Conservation (phyloP, 1,140 invertebrate genomes). For the Panonychus citri region DNA sequence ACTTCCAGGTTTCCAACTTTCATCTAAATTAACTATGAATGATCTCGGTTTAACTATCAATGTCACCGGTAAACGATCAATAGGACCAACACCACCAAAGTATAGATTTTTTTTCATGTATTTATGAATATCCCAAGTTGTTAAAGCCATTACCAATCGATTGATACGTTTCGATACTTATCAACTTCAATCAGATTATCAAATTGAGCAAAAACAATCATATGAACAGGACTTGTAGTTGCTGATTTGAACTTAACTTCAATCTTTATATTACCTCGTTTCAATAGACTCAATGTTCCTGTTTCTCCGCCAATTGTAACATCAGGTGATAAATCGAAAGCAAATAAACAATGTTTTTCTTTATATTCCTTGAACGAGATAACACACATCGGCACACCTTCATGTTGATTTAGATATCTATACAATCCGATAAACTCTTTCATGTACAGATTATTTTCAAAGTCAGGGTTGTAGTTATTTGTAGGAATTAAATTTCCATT, state of each 20-base stretch:
- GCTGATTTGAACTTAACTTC: background rate
- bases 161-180: background rate
- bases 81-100: background rate
- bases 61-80: background rate
- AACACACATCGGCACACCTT: background rate
- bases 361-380: background rate
- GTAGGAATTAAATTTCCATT: background rate
- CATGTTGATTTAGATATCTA: background rate
- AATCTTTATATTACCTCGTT: background rate
- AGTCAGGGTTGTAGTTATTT: background rate
- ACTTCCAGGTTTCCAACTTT: background rate
- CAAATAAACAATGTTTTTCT: background rate
- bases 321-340: background rate
- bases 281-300: background rate
- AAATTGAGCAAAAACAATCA: background rate
- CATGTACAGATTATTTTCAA: background rate
- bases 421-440: background rate
- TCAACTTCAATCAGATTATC: background rate
- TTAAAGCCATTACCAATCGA: background rate
- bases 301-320: background rate
- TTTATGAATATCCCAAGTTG: background rate
- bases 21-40: background rate
- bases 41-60: background rate
- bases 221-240: background rate
- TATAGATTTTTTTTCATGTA: background rate